Conservation (phyloP, 1,140 invertebrate species). For the Eumaeus atala region DNA sequence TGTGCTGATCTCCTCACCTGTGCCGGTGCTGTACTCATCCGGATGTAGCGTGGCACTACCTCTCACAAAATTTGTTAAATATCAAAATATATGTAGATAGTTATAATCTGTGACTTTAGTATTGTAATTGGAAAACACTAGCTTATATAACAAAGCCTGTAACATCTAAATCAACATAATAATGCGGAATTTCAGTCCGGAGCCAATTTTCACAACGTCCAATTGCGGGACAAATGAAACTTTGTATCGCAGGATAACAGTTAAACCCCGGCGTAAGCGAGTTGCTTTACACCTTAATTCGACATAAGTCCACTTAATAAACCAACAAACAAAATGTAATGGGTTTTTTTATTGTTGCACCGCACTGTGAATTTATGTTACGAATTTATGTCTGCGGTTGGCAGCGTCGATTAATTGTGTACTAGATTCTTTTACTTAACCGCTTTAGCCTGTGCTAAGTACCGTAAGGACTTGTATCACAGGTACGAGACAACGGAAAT, state of each 20-base stretch:
- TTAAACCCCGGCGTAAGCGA: conserved; percentile 13
- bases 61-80: too few species aligned
- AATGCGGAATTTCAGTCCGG: conserved; percentile 7
- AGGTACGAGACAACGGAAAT: too few species aligned
- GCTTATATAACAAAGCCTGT: background rate
- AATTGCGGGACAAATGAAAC: conserved; percentile 16
- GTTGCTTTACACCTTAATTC: conserved; percentile 14
- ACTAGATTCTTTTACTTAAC: too few species aligned
- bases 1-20: too few species aligned
- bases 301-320: conserved; percentile 12
- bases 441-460: too few species aligned
- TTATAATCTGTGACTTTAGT: background rate
- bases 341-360: conserved; percentile 7
- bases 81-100: too few species aligned
- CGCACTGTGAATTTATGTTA: background rate
- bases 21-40: too few species aligned
- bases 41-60: too few species aligned
- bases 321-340: conserved; percentile 16
- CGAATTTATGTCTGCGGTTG: background rate
- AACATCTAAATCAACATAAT: conserved; percentile 6
- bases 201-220: conserved; percentile 14
- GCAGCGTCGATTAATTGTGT: background rate
- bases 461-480: too few species aligned
- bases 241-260: conserved; percentile 5
- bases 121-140: background rate